These are phyloP conservation scores for Malthinus flaveolus DNA, from an alignment of 2,888 invertebrate species.

Conservation along the genomic window DNA sequence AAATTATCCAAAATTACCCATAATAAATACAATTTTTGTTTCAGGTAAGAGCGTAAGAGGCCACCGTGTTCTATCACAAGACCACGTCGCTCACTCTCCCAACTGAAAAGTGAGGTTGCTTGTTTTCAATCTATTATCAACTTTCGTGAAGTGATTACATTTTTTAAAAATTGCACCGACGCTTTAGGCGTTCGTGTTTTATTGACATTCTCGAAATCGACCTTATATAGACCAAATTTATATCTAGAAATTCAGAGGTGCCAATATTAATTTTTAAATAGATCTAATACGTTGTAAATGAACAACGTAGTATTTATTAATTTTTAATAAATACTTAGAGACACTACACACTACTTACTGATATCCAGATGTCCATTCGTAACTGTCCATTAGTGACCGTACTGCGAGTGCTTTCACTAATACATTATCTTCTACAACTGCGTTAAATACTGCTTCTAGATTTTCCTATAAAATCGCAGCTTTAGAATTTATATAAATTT, in stretches of 20 bases:
- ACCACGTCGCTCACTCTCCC: too few relatives aligned
- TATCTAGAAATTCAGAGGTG: slow-evolving; percentile 40
- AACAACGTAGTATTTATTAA: slow-evolving; percentile 62
- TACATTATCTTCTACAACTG: slow-evolving; percentile 39
- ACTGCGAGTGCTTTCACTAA: slow-evolving; percentile 40
- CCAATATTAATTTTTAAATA: slow-evolving; percentile 68
- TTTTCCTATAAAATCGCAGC: slow-evolving; percentile 17
- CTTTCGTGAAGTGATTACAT: slow-evolving; percentile 49
- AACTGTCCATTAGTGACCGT: slow-evolving; percentile 47
- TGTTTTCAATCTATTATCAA: not conserved
- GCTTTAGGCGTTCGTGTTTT: slow-evolving; percentile 64
- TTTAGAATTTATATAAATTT: not conserved
- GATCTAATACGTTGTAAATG: too few relatives aligned
- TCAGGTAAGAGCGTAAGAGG: too few relatives aligned
- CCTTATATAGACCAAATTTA: slow-evolving; percentile 67
- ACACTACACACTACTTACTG: slow-evolving; percentile 33
- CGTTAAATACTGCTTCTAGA: slow-evolving; percentile 35
- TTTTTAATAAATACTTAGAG: slow-evolving; percentile 39
- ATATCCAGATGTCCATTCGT: slow-evolving; percentile 44
- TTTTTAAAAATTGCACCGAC: slow-evolving; percentile 60
- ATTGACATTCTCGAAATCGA: slow-evolving; percentile 63
- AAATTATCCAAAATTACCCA: too few relatives aligned
- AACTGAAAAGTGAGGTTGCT: too few relatives aligned
- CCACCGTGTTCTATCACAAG: too few relatives aligned
- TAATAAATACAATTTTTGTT: too few relatives aligned